These are phyloP conservation scores for Carapus acus DNA, from an alignment of 2,797 vertebrate genomes.

Conservation along the genomic window DNA sequence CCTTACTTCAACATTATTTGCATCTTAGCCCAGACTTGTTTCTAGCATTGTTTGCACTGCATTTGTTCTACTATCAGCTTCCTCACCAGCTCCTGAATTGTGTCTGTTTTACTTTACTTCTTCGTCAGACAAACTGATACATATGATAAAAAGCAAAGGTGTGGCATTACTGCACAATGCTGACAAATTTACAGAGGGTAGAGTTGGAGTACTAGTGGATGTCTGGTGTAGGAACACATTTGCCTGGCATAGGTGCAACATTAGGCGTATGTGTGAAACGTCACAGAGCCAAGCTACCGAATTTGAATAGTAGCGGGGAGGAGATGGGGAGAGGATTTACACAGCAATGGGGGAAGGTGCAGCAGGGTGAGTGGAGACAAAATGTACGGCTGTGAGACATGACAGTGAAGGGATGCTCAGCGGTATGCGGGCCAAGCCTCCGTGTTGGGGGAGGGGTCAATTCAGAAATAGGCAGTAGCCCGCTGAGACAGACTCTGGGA, in stretches of 20 bases:
- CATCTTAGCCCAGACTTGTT: too few species aligned
- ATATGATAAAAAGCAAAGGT: too few species aligned
- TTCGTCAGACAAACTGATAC: too few species aligned
- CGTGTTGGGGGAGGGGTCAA: constrained; percentile 6
- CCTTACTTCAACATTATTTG: too few species aligned
- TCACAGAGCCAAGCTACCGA: constrained; percentile 7
- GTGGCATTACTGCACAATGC: constrained; percentile 5
- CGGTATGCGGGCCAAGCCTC: constrained; percentile 11
- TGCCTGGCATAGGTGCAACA: constrained; percentile 5
- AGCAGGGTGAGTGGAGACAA: constrained; percentile 26
- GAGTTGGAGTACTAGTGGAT: constrained; percentile 5
- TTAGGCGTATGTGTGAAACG: constrained; percentile 15
- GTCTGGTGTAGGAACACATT: not conserved
- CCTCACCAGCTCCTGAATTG: too few species aligned
- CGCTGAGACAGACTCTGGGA: constrained; percentile 31
- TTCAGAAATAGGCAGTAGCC: constrained; percentile 28
- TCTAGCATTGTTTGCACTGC: too few species aligned
- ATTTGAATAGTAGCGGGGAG: constrained; percentile 9
- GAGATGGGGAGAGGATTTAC: constrained; percentile 14
- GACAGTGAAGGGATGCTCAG: constrained; percentile 46
- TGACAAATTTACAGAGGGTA: constrained; percentile 3
- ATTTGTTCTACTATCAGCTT: too few species aligned
- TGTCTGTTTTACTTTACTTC: too few species aligned
- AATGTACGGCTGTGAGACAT: constrained; percentile 35
- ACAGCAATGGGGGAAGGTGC: constrained; percentile 21